phyloP scores from a whole-genome alignment of 2,888 invertebrate genomes.

The Chydorus sphaericus region DNA sequence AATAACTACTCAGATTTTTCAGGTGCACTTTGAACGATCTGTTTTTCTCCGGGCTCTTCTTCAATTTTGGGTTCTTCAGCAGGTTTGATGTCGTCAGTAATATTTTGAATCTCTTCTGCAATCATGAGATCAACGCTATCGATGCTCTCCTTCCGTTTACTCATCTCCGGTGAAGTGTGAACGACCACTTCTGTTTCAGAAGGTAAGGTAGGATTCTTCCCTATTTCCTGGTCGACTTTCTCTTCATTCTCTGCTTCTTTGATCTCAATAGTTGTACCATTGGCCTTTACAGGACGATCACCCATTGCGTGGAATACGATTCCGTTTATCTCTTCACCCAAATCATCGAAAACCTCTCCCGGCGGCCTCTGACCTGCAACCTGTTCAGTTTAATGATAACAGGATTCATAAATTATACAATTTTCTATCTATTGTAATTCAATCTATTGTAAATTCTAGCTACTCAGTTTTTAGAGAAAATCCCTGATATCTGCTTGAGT shows the following conservation, averaged over 20 bases:
- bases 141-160: constrained; percentile 7
- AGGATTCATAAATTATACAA: no score
- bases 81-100: neutral
- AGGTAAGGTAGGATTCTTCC: no score
- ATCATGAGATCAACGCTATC: constrained; percentile 13
- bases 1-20: no score
- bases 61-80: neutral
- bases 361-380: constrained; percentile 78
- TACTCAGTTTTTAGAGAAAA: no score
- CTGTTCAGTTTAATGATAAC: no score
- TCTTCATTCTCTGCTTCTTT: neutral
- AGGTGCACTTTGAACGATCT: no score
- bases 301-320: constrained; percentile 38
- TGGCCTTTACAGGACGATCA: neutral
- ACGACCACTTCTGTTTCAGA: neutral
- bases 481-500: no score
- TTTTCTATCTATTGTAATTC: no score
- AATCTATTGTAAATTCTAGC: no score
- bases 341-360: constrained; percentile 71
- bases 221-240: no score
- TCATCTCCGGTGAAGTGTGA: neutral
- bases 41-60: no score
- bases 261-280: neutral
- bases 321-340: constrained; percentile 58
- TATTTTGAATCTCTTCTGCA: constrained; percentile 10